Evolutionary conservation across 2,113 vertebrate species (phyloP).

Genomic region (Ceyx cyanopectus): DNA sequence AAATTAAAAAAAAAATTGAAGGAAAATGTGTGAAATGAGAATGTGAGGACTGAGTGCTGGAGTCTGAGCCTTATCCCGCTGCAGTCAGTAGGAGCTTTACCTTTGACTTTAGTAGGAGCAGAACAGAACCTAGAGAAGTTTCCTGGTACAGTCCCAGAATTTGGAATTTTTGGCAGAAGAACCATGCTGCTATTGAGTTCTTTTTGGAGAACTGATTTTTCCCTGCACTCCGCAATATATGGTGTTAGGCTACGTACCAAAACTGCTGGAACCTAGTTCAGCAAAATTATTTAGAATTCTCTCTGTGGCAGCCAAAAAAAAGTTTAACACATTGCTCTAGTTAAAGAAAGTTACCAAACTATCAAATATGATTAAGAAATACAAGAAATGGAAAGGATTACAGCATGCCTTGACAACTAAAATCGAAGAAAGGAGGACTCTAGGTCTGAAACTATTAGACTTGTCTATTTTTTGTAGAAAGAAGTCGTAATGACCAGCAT

Average conservation of each 20-base stretch:
- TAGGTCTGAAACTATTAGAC: neutral
- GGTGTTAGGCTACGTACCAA: slow-evolving; percentile 47
- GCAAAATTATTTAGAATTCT: slow-evolving; percentile 57
- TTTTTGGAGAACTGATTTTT: slow-evolving; percentile 44
- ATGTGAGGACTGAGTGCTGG: neutral
- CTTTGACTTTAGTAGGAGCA: neutral
- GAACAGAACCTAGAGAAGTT: neutral
- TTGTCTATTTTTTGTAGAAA: slow-evolving; percentile 34
- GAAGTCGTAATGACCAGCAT: neutral
- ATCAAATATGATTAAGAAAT: slow-evolving; percentile 65
- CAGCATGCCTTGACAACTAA: slow-evolving; percentile 28
- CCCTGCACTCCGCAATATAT: slow-evolving; percentile 48
- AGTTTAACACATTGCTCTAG: slow-evolving; percentile 43
- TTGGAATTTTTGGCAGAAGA: slow-evolving; percentile 38
- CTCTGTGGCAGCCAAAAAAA: slow-evolving; percentile 49
- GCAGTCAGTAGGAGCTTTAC: neutral
- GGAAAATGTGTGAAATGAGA: neutral
- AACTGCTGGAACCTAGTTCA: slow-evolving; percentile 56
- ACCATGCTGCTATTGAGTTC: neutral
- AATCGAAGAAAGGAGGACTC: slow-evolving; percentile 12
- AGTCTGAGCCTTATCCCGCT: neutral
- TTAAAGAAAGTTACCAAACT: slow-evolving; percentile 64
- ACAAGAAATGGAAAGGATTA: slow-evolving; percentile 74
- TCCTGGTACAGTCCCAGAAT: slow-evolving; percentile 50
- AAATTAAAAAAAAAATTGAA: neutral